A percentile compares a stretch with the other conserved stretches of the same genome.
Evolutionary conservation across 2,113 vertebrate species (phyloP).

Genomic region (Trochalopteron elliotii): DNA sequence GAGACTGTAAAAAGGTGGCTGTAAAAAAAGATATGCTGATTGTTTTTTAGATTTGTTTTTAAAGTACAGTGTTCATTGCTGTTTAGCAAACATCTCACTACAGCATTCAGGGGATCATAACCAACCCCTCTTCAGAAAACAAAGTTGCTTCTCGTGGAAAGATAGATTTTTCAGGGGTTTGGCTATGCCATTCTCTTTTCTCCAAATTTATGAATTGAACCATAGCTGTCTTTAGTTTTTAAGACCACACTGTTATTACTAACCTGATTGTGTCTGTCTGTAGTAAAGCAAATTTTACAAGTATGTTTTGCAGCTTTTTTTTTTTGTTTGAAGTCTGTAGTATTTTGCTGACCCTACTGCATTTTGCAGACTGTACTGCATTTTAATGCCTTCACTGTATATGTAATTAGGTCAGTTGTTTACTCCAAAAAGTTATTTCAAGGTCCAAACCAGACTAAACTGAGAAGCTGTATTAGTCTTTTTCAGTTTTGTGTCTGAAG

Average conservation of each 20-base stretch:
- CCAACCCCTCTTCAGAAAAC: not conserved
- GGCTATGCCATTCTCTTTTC: not conserved
- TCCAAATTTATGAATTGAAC: not conserved
- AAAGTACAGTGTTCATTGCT: not conserved
- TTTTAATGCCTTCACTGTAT: constrained; percentile 45
- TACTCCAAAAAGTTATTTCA: constrained; percentile 43
- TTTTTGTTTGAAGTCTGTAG: not conserved
- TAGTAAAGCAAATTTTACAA: not conserved
- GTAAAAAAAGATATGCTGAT: not conserved
- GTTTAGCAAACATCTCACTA: constrained; percentile 5
- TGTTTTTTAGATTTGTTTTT: constrained; percentile 39
- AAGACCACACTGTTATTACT: not conserved
- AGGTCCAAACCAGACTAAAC: constrained; percentile 51
- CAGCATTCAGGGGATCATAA: not conserved
- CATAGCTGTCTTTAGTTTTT: not conserved
- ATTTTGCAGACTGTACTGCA: not conserved
- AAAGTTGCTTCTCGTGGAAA: not conserved
- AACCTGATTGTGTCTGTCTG: not conserved
- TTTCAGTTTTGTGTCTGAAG: constrained; percentile 31
- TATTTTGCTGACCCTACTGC: not conserved
- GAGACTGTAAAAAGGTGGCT: constrained; percentile 10
- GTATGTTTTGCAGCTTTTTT: not conserved
- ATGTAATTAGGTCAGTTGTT: constrained; percentile 57
- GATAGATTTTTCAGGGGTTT: not conserved
- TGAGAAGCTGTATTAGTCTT: constrained; percentile 2